A percentile compares a stretch with the other conserved stretches of the same genome.
Conservation (phyloP, 1,140 invertebrate genomes). For the Drosophila nigromelanica region DNA sequence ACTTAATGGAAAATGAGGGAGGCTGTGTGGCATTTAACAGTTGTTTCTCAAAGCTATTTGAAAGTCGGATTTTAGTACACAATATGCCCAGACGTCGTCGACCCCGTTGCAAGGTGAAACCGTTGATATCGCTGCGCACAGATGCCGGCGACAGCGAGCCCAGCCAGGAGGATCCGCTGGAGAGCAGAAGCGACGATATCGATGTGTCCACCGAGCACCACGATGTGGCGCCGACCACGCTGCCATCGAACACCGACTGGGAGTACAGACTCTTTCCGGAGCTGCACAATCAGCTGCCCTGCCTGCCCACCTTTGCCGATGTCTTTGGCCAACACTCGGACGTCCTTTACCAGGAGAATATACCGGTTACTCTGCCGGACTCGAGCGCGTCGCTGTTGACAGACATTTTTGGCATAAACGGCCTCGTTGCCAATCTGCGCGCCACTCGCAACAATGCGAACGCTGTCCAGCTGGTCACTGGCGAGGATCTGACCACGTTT, state of each 20-base stretch:
- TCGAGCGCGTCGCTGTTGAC: slow-evolving; percentile 2
- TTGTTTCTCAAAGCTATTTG: slow-evolving; percentile 29
- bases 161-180: slow-evolving; percentile 9
- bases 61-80: slow-evolving; percentile 35
- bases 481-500: slow-evolving; percentile 61
- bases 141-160: slow-evolving; percentile 22
- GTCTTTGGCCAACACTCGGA: slow-evolving; percentile 57
- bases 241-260: slow-evolving; percentile 10
- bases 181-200: slow-evolving; percentile 29
- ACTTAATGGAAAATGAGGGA: not conserved
- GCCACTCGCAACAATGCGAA: slow-evolving; percentile 11
- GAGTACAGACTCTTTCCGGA: slow-evolving; percentile 65
- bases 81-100: slow-evolving; percentile 65
- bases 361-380: not conserved
- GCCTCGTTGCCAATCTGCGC: slow-evolving; percentile 37
- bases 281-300: slow-evolving; percentile 40
- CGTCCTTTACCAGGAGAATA: not conserved
- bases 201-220: not conserved
- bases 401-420: slow-evolving; percentile 46
- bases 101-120: slow-evolving; percentile 52
- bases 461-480: slow-evolving; percentile 44
- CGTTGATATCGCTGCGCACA: slow-evolving; percentile 18
- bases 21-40: slow-evolving; percentile 38
- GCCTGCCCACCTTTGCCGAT: slow-evolving; percentile 60
- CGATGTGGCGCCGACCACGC: not conserved